Evolutionary conservation across 2,888 invertebrate species (phyloP), one percentile per base, ranked within the genome.

Genomic region (Callimorpha dominula): DNA sequence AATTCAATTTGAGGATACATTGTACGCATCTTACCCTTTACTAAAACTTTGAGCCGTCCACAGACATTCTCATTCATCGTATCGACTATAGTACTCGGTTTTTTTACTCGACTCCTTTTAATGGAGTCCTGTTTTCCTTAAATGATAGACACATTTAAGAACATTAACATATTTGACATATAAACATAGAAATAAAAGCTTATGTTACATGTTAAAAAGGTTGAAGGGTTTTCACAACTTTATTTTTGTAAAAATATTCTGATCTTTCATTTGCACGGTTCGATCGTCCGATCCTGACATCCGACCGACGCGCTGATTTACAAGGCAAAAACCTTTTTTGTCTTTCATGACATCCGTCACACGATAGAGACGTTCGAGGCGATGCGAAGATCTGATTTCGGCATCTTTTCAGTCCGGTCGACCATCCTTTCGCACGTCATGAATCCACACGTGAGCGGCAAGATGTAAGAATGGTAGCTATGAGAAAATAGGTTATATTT

Each of bases 321-420:
- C 91, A 93, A 93, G 90, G 91, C 91, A 88, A 89, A 87, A 86
- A 91, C 86, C 90, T 90, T 91, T 91, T 92, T 91, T 90, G 90
- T 88, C 86, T 84, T 82, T 86, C 87, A 80, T 87, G 90, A 90
- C 89, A 84, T 85, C 86, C 86, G 88, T 89, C 90, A 87, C 84
- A 82, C 85, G 91, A 94, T 93, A 92, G 91, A 94, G 94, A 92
- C 91, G 94, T 94, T 89, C 84, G 84, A 85, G 77, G 69, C 86
- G 89, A 86, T 85, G 83, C 82, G 80, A 79, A 85, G 86, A 93
- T 93, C 93, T 92, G 90, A 93, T 94, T 94, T 94, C 93, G 94
- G 94, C 91, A 91, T 93, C 94, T 91, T 92, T 91, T 92, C 89
- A 89, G 88, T 91, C 89, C 86, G 86, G 86, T 87, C 85, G 85